phyloP scores from a whole-genome alignment of 1,140 invertebrate species.

The Drosophila melanogaster region Release_6_plus_ISO1_MT NT_033777.3:31873001-31873500 shows the following conservation, averaged over 20 bases:
- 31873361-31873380: conserved; percentile 44
- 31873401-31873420: conserved; percentile 80
- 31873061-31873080: conserved; percentile 38
- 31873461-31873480: conserved; percentile 32
- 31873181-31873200: conserved; percentile 65
- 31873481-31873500: conserved; percentile 37
- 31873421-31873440: conserved; percentile 83
- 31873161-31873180: conserved; percentile 79
- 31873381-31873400: conserved; percentile 83
- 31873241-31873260: conserved; percentile 70
- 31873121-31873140: conserved; percentile 7
- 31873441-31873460: conserved; percentile 76
- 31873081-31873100: conserved; percentile 24
- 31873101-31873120: not conserved
- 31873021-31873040: conserved; percentile 59
- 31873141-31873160: conserved; percentile 82
- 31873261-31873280: not conserved
- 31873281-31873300: conserved; percentile 23
- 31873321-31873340: conserved; percentile 80
- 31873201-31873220: conserved; percentile 37
- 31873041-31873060: conserved; percentile 61
- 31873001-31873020: conserved; percentile 56
- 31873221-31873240: conserved; percentile 51
- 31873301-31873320: conserved; percentile 75
- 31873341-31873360: conserved; percentile 39